Evolutionary conservation across 2,888 invertebrate species (phyloP), one percentile per base, ranked within the genome.

Genomic region (Pseudeuparius sepicola): DNA sequence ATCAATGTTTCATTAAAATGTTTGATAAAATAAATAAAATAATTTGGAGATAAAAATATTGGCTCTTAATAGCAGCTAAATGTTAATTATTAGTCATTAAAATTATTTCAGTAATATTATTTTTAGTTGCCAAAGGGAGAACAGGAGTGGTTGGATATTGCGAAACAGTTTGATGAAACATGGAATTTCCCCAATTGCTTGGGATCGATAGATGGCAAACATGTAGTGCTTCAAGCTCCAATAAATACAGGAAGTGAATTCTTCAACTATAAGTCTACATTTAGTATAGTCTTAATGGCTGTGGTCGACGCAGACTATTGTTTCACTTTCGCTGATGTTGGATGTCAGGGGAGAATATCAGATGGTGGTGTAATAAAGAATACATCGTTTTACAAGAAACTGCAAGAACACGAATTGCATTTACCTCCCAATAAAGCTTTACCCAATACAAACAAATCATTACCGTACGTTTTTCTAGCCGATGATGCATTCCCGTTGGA

Each of bases 401-500:
- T 20, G 10, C 12, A 3, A 34, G 9, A 17, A 17, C 31, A 36
- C 20, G 16, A 6, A 4, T 12, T 34, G 4, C 24, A 25, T 11
- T 6, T 36, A 7, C 31, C 36, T 20, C 10, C 16, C 7, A 26
- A 15, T 15, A 6, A 14, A 10, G 5, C 25, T 17, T 14, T 36
- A 4, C 31, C 36, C n/a, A 20, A 13, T 11, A 36, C 25, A 25
- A 3, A 15, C 9, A 7, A 17, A 4, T 2, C 27, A 4, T 25
- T 36, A 12, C 40, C 36, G 7, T 42, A 37, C 14, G 28, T 34
- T 24, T 34, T 42, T 24, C 13, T 42, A 24, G 36, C 18, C 5
- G 41, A 40, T 36, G 37, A 67, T 67, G 23, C 48, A 59, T 52
- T 12, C n/a, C 12, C 2, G 12, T 24, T 15, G 37, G 28, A 24